Evolutionary conservation across 1,140 invertebrate genomes (phyloP).

Genomic region (Zophobas atratus): DNA sequence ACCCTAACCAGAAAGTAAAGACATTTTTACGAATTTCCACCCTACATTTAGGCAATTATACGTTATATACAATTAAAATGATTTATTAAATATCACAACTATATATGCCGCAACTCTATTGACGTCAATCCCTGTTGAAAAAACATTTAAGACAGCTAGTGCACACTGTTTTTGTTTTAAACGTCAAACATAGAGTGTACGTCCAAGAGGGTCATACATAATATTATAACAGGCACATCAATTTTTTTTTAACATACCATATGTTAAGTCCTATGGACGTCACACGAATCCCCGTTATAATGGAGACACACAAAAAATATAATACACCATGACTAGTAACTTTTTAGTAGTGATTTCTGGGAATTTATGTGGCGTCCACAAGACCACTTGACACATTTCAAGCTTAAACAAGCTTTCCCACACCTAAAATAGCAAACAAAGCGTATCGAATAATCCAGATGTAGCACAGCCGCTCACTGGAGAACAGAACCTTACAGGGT

Average conservation of each 20-base stretch:
- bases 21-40: constrained; percentile 49
- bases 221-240: constrained; percentile 60
- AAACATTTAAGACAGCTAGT: constrained; percentile 58
- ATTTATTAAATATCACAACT: constrained; percentile 66
- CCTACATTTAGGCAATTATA: constrained; percentile 49
- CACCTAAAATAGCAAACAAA: constrained; percentile 38
- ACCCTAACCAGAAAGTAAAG: constrained; percentile 22
- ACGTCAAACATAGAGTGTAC: constrained; percentile 59
- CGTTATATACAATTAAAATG: constrained; percentile 61
- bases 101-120: constrained; percentile 65
- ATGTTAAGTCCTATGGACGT: background rate
- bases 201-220: constrained; percentile 49
- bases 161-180: constrained; percentile 52
- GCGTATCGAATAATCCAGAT: constrained; percentile 27
- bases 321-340: constrained; percentile 39
- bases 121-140: constrained; percentile 61
- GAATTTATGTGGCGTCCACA: constrained; percentile 15
- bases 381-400: constrained; percentile 29
- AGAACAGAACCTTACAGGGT: constrained; percentile 7
- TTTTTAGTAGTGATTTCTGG: constrained; percentile 31
- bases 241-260: constrained; percentile 42
- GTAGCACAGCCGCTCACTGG: background rate
- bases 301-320: constrained; percentile 15
- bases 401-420: constrained; percentile 36
- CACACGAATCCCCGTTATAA: constrained; percentile 12